Evolutionary conservation across 2,113 vertebrate species (phyloP).

Genomic region (Campylomormyrus numenius): DNA sequence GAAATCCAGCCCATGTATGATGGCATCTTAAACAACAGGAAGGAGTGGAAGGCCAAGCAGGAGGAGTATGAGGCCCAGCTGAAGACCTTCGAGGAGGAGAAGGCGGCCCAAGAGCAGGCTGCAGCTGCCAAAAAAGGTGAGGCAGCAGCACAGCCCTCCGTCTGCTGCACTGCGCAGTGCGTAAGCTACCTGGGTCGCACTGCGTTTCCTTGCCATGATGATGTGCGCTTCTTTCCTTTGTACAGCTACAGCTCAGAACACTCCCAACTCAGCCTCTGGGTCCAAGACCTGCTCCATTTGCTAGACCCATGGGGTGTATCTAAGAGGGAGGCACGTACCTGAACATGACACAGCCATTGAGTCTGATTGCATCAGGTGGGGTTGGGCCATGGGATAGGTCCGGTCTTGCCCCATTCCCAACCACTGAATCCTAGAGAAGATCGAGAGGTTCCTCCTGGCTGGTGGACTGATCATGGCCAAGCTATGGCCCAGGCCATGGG

Average conservation of each 20-base stretch:
- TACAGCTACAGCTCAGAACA: constrained; percentile 34
- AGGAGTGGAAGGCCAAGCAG: constrained; percentile 82
- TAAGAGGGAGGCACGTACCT: not conserved
- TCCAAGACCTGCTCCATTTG: constrained; percentile 63
- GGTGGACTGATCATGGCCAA: not conserved
- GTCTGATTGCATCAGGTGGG: constrained; percentile 6
- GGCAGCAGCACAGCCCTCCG: not conserved
- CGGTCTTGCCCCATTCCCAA: constrained; percentile 3
- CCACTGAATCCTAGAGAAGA: constrained; percentile 8
- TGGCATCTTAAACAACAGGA: constrained; percentile 84
- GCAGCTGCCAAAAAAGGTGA: constrained; percentile 60
- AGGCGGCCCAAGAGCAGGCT: constrained; percentile 60
- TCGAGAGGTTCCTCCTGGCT: not conserved
- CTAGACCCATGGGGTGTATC: constrained; percentile 34
- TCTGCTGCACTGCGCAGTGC: not conserved
- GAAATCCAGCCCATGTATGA: constrained; percentile 88
- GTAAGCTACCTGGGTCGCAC: no score
- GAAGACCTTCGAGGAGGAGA: constrained; percentile 73
- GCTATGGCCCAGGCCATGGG: not conserved
- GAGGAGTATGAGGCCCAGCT: constrained; percentile 78
- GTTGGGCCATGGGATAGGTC: not conserved
- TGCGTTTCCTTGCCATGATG: not conserved
- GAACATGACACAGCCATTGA: constrained; percentile 21
- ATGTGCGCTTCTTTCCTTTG: constrained; percentile 22
- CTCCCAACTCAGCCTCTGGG: constrained; percentile 31